These are phyloP conservation scores for Phyllostomus discolor DNA, from an alignment of 2,113 vertebrate genomes.

Conservation along the genomic window DNA sequence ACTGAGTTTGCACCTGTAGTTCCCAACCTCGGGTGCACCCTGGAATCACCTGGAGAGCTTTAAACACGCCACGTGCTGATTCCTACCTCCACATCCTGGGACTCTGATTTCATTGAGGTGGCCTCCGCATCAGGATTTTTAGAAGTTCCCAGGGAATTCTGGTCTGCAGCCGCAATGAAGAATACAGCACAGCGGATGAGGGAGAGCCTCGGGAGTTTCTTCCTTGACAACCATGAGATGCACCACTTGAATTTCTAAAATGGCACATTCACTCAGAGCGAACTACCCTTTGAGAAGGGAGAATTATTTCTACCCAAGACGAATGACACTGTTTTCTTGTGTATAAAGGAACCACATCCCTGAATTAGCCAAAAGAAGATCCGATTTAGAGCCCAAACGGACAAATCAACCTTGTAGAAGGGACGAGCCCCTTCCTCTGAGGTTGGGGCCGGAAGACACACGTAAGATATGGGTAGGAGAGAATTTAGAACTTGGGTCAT, in stretches of 20 bases:
- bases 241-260: background rate
- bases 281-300: background rate
- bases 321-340: background rate
- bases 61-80: background rate
- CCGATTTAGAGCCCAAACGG: background rate
- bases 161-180: background rate
- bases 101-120: background rate
- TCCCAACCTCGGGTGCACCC: background rate
- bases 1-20: background rate
- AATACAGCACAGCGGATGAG: background rate
- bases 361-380: background rate
- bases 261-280: background rate
- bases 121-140: background rate
- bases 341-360: background rate
- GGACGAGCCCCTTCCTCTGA: background rate
- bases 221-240: background rate
- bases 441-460: background rate
- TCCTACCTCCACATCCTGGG: background rate
- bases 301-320: background rate
- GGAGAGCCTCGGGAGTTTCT: background rate
- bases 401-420: background rate
- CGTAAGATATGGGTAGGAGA: background rate
- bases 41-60: background rate
- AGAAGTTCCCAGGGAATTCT: background rate
- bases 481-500: background rate